Percentiles rank a stretch among this genome's conserved stretches.
Evolutionary conservation across 1,140 invertebrate species (phyloP).

Genomic region (Gonatopus flavifemur): DNA sequence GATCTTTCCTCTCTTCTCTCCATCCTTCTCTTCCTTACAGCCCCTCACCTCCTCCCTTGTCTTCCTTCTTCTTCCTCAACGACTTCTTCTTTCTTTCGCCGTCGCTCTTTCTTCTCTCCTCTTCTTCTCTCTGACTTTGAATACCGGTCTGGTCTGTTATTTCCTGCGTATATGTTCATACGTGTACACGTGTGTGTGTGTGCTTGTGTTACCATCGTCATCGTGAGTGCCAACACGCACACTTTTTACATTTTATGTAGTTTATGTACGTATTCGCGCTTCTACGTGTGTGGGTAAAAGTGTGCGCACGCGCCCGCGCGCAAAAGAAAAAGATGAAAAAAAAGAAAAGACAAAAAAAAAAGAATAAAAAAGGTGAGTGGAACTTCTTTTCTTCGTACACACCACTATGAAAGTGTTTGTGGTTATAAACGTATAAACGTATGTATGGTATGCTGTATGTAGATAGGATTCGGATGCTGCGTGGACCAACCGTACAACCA

Average conservation of each 20-base stretch:
- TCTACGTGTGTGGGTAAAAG: constrained; percentile 1
- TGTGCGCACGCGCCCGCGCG: constrained; percentile 21
- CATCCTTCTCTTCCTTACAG: constrained; percentile 9
- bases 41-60: constrained; percentile 8
- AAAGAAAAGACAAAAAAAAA: constrained; percentile 12
- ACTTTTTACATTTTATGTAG: neutral
- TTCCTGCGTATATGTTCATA: no score
- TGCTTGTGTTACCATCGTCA: constrained; percentile 25
- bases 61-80: constrained; percentile 11
- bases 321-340: constrained; percentile 7
- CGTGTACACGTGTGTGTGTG: constrained; percentile 33
- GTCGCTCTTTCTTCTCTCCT: constrained; percentile 24
- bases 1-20: constrained; percentile 18
- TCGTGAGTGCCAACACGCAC: constrained; percentile 6
- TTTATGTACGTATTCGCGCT: constrained; percentile 6
- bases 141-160: constrained; percentile 52
- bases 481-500: constrained; percentile 45
- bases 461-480: constrained; percentile 53
- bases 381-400: constrained; percentile 24
- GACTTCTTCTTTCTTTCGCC: constrained; percentile 5
- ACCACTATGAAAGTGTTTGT: no score
- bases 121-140: constrained; percentile 43
- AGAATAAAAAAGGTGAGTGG: constrained; percentile 29
- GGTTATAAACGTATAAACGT: constrained; percentile 23
- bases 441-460: constrained; percentile 40